Conservation (phyloP, 2,797 vertebrate species). For the Bovichtus variegatus region DNA sequence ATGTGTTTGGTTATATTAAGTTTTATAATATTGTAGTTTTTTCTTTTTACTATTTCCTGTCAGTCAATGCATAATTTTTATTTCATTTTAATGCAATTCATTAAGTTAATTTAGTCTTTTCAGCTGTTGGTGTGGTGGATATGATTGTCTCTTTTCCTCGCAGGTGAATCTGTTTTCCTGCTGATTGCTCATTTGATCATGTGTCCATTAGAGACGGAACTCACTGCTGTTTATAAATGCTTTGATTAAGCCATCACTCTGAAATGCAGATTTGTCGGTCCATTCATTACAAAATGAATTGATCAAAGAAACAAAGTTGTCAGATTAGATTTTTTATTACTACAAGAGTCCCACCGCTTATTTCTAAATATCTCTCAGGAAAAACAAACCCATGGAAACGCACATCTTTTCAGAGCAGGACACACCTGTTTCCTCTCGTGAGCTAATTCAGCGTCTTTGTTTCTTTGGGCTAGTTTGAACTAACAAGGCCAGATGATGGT, state of each 20-base stretch:
- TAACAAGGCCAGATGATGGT: conserved; percentile 6
- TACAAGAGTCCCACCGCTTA: neutral
- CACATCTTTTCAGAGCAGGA: neutral
- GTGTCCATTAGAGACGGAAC: neutral
- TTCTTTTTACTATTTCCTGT: neutral
- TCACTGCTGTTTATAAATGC: neutral
- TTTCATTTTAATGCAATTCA: neutral
- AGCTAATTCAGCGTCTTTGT: conserved; percentile 26
- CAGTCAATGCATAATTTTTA: neutral
- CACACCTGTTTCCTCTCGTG: conserved; percentile 30
- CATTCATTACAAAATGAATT: neutral
- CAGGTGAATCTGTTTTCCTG: neutral
- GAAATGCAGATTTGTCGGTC: neutral
- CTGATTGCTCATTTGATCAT: neutral
- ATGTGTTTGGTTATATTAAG: neutral
- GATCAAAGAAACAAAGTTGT: neutral
- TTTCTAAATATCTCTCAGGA: neutral
- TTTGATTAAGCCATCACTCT: neutral
- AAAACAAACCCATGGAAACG: neutral
- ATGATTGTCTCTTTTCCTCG: neutral
- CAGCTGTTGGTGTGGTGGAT: neutral
- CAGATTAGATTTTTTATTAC: neutral
- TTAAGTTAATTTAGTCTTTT: neutral
- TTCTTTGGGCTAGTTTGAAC: conserved; percentile 18
- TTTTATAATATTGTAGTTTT: neutral